These are phyloP conservation scores for Phaethornis superciliosus DNA, from an alignment of 2,113 vertebrate species.

Conservation along the genomic window DNA sequence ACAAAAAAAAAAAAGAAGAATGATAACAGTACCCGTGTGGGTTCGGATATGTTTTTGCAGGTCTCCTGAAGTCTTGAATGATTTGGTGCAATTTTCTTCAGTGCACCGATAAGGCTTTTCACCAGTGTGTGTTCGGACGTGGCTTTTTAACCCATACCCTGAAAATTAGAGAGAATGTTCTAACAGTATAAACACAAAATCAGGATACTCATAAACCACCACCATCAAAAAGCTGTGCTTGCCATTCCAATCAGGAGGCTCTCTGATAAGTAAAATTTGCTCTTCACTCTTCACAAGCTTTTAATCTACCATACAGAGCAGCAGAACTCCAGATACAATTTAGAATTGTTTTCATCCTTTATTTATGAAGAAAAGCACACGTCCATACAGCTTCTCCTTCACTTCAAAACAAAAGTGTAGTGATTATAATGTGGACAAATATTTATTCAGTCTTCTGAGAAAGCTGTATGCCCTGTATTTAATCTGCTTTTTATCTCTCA, in stretches of 20 bases:
- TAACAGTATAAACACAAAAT: neutral
- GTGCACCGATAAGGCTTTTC: slow-evolving; percentile 98
- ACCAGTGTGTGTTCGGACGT: slow-evolving; percentile 95
- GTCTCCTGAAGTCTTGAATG: slow-evolving; percentile 98
- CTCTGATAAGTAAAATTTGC: neutral
- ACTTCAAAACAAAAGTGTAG: neutral
- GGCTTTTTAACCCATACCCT: slow-evolving; percentile 98
- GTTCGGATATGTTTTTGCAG: slow-evolving; percentile 97
- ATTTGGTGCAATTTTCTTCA: slow-evolving; percentile 95
- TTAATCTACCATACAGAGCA: neutral
- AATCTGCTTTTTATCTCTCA: neutral
- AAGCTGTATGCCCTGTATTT: neutral
- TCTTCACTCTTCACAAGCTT: neutral
- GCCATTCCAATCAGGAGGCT: neutral
- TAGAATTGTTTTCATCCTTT: neutral
- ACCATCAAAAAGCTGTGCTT: neutral
- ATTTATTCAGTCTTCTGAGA: neutral
- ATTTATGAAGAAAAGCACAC: neutral
- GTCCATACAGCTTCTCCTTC: neutral
- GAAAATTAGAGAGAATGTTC: neutral
- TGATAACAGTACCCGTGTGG: slow-evolving; percentile 86
- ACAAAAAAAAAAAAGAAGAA: rapidly evolving
- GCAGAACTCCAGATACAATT: neutral
- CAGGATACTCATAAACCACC: neutral
- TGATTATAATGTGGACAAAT: neutral